A percentile compares a stretch with the other conserved stretches of the same genome.
Evolutionary conservation across 2,797 vertebrate genomes (phyloP).

Genomic region (Silurus aristotelis): DNA sequence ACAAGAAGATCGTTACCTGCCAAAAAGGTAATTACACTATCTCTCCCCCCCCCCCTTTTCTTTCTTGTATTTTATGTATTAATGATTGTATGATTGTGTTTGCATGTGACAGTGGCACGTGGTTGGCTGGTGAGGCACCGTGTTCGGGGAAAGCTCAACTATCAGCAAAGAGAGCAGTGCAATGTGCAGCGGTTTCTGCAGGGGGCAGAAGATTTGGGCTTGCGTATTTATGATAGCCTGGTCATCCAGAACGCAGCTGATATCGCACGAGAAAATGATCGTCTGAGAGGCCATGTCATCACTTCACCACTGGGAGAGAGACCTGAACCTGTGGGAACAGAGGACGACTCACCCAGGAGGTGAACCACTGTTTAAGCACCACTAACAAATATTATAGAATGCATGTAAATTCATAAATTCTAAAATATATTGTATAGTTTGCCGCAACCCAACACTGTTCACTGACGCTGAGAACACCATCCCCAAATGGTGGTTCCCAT

Average conservation of each 20-base stretch:
- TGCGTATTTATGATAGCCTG: constrained; percentile 77
- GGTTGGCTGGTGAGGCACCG: constrained; percentile 87
- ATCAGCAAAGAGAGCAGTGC: constrained; percentile 77
- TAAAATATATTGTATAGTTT: background rate
- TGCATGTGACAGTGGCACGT: constrained; percentile 77
- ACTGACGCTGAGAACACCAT: background rate
- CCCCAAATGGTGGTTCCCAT: no score
- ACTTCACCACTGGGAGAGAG: constrained; percentile 76
- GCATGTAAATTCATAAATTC: background rate
- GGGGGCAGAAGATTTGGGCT: constrained; percentile 76
- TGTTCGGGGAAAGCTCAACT: constrained; percentile 71
- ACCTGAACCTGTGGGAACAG: constrained; percentile 76
- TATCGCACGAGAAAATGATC: constrained; percentile 79
- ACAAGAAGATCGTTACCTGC: constrained; percentile 89
- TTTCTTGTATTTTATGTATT: background rate
- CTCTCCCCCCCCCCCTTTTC: no score
- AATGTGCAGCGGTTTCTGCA: constrained; percentile 80
- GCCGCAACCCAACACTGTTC: background rate
- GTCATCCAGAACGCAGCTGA: constrained; percentile 84
- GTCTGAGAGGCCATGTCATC: constrained; percentile 73
- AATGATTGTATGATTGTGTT: constrained; percentile 18
- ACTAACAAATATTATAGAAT: background rate
- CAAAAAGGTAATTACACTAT: constrained; percentile 85
- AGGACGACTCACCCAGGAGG: constrained; percentile 82
- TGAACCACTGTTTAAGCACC: constrained; percentile 59